These are phyloP conservation scores for Pocillopora damicornis DNA, from an alignment of 64 coral and sea anemone species.

Conservation along the genomic window DNA sequence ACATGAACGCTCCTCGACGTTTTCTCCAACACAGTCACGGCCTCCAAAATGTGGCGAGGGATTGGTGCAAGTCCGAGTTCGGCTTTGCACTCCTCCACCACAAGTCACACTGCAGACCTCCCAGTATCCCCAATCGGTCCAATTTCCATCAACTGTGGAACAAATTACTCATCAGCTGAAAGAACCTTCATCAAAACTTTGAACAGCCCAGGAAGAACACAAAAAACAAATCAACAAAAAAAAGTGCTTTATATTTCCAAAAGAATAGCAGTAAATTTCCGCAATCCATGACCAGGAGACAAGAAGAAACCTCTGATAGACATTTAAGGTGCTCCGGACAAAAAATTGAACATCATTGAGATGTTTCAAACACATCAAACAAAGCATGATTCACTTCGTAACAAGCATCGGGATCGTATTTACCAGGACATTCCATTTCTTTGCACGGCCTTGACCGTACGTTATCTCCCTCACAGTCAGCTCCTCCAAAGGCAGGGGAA, in stretches of 20 bases:
- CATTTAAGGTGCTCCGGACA: not conserved
- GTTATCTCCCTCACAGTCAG: constrained; percentile 8
- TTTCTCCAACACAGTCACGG: not conserved
- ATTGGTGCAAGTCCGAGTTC: constrained; percentile 20
- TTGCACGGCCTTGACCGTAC: constrained; percentile 5
- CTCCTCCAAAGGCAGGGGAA: constrained; percentile 8
- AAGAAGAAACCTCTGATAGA: not conserved
- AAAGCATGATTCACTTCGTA: not conserved
- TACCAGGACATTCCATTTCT: constrained; percentile 23
- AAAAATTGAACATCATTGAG: not conserved
- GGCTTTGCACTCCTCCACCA: constrained; percentile 14
- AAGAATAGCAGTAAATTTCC: not conserved
- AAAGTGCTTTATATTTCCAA: not conserved
- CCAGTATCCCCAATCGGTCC: constrained; percentile 37
- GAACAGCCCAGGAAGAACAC: not conserved
- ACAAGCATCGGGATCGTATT: not conserved
- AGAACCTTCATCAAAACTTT: not conserved
- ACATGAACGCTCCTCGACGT: not conserved
- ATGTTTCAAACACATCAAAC: not conserved
- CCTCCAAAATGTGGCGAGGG: not conserved
- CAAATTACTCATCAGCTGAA: not conserved
- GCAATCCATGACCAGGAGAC: not conserved
- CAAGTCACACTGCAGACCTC: constrained; percentile 24
- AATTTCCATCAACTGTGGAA: constrained; percentile 39
- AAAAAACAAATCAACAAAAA: not conserved